Conservation (phyloP, 1,140 invertebrate species). For the Drosophila arizonae region DNA sequence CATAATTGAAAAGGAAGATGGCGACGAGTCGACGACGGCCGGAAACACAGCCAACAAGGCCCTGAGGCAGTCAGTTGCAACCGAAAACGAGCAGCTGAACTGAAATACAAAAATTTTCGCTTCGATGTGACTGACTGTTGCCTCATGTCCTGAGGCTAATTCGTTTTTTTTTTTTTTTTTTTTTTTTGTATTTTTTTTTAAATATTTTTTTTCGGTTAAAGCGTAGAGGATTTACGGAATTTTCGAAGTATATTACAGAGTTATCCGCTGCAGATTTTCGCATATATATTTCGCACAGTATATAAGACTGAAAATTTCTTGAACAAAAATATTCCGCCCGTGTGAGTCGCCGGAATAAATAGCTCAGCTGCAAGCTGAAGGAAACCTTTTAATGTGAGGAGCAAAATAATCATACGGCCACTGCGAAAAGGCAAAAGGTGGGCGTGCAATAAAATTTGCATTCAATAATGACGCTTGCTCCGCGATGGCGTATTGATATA, state of each 20-base stretch:
- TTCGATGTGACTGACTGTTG: constrained; percentile 31
- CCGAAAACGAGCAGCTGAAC: constrained; percentile 26
- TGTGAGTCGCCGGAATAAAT: neutral
- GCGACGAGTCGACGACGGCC: constrained; percentile 58
- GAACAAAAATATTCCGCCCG: no score
- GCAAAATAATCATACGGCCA: neutral
- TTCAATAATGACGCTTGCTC: constrained; percentile 71
- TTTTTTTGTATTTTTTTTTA: neutral
- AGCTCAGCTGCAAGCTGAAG: neutral
- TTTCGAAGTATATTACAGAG: no score
- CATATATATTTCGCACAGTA: no score
- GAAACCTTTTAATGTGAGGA: neutral
- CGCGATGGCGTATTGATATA: constrained; percentile 58
- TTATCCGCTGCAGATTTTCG: no score
- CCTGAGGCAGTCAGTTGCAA: constrained; percentile 41
- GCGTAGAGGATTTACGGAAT: neutral
- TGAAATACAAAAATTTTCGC: constrained; percentile 23
- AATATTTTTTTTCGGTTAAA: no score
- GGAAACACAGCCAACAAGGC: constrained; percentile 63
- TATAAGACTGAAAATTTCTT: no score
- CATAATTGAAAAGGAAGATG: constrained; percentile 78
- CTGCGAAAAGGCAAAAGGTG: neutral
- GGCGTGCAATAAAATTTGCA: constrained; percentile 63
- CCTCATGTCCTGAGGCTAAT: constrained; percentile 33
- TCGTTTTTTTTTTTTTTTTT: neutral